Percentiles rank a stretch among this genome's conserved stretches.
phyloP scores from a whole-genome alignment of 2,797 vertebrate species.

The Molothrus aeneus region DNA sequence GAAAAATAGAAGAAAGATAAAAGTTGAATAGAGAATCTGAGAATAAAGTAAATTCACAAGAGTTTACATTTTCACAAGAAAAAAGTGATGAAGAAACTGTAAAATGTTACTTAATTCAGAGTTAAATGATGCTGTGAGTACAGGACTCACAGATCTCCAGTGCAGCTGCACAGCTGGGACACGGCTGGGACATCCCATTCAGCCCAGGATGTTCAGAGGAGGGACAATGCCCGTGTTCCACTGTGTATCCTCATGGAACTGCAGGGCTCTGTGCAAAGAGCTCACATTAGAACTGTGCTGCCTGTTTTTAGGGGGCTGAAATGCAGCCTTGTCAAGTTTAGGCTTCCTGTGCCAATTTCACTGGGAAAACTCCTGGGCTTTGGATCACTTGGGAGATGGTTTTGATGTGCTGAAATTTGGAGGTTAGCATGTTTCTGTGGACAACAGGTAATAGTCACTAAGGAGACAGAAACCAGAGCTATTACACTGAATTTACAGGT shows the following conservation, averaged over 20 bases:
- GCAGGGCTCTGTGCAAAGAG: not conserved
- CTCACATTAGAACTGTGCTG: not conserved
- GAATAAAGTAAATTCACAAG: not conserved
- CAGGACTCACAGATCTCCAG: not conserved
- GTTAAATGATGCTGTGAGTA: not conserved
- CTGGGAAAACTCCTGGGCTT: not conserved
- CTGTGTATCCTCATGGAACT: not conserved
- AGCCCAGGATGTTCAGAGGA: not conserved
- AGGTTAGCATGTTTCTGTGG: not conserved
- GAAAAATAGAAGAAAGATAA: not conserved
- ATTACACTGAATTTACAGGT: not conserved
- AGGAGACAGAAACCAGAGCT: not conserved
- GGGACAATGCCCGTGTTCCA: not conserved
- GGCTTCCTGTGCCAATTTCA: not conserved
- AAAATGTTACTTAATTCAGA: not conserved
- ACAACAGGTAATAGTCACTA: not conserved
- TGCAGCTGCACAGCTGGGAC: not conserved
- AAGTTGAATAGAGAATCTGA: not conserved
- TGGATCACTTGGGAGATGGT: not conserved
- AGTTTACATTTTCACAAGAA: not conserved
- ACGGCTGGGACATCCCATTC: not conserved
- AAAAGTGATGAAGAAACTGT: not conserved
- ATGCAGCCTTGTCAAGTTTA: not conserved
- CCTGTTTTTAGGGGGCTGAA: not conserved
- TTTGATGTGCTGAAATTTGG: not conserved